These are phyloP conservation scores for Cecropterus lyciades DNA, from an alignment of 1,140 invertebrate species.

Conservation along the genomic window DNA sequence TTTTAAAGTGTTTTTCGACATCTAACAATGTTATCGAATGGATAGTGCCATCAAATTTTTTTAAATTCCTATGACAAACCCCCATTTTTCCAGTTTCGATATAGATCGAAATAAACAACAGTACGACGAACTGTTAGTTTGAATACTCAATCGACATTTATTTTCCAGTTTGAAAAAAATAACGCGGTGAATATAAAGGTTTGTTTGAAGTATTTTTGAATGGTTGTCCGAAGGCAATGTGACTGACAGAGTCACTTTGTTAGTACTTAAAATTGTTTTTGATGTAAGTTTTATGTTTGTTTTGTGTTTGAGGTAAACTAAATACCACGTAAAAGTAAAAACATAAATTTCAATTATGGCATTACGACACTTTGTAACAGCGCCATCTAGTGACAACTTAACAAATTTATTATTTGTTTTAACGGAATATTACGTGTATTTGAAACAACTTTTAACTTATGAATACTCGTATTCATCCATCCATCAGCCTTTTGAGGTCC, in stretches of 20 bases:
- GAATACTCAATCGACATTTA: not conserved
- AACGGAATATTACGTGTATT: too few relatives aligned
- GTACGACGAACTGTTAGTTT: not conserved
- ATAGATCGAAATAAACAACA: constrained; percentile 1
- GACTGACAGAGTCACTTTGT: not conserved
- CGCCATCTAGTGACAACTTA: too few relatives aligned
- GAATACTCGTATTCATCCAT: too few relatives aligned
- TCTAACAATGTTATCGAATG: not conserved
- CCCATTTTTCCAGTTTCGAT: not conserved
- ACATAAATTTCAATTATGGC: too few relatives aligned
- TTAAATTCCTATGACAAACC: not conserved
- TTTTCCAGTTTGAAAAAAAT: not conserved
- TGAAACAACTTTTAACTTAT: too few relatives aligned
- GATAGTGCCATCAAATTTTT: not conserved
- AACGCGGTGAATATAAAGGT: constrained; percentile 6
- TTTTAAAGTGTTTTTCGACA: not conserved
- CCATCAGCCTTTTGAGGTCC: too few relatives aligned
- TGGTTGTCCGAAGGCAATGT: not conserved
- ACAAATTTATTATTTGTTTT: too few relatives aligned
- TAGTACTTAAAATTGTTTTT: not conserved
- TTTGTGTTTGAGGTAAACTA: too few relatives aligned
- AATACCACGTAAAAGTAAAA: too few relatives aligned
- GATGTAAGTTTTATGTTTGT: too few relatives aligned
- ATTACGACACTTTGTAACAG: too few relatives aligned
- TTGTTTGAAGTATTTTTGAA: constrained; percentile 1